Percentiles rank a stretch among this genome's conserved stretches.
These are phyloP conservation scores for Parauchenoglanis ngamensis DNA, from an alignment of 2,797 vertebrate species.

Conservation along the genomic window DNA sequence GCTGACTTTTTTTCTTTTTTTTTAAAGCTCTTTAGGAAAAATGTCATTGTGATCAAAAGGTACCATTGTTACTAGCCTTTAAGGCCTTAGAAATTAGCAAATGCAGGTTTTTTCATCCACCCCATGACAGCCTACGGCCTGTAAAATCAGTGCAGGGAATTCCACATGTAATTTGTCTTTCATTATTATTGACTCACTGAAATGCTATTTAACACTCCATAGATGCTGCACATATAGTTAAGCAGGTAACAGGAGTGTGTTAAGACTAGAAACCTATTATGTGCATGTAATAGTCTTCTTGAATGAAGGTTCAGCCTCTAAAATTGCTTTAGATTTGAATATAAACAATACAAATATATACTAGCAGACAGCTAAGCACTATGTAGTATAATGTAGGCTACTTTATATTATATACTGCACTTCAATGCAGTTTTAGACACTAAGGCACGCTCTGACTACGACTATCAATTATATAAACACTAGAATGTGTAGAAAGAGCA, in stretches of 20 bases:
- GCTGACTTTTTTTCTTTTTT: constrained; percentile 18
- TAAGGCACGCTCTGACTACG: constrained; percentile 28
- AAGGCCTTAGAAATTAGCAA: constrained; percentile 45
- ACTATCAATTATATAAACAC: constrained; percentile 52
- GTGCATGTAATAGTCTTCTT: constrained; percentile 31
- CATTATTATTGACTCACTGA: constrained; percentile 51
- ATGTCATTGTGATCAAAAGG: constrained; percentile 26
- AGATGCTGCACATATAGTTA: neutral
- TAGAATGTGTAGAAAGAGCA: constrained; percentile 64
- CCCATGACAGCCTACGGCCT: constrained; percentile 49
- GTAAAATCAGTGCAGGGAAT: constrained; percentile 72
- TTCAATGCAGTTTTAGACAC: constrained; percentile 24
- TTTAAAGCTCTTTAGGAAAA: neutral
- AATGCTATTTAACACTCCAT: constrained; percentile 30
- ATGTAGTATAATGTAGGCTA: constrained; percentile 66
- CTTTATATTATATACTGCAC: constrained; percentile 13
- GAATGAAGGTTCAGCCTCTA: constrained; percentile 36
- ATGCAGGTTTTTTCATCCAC: constrained; percentile 19
- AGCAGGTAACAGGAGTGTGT: neutral
- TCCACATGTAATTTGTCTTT: constrained; percentile 60
- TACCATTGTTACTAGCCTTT: constrained; percentile 33
- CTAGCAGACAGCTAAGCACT: constrained; percentile 64
- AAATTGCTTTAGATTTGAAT: constrained; percentile 60
- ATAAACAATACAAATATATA: constrained; percentile 53
- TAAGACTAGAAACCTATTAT: neutral